Base-by-base conservation (phyloP, 2,888 invertebrate species). In the Lissocephala sabroskyi region DNA sequence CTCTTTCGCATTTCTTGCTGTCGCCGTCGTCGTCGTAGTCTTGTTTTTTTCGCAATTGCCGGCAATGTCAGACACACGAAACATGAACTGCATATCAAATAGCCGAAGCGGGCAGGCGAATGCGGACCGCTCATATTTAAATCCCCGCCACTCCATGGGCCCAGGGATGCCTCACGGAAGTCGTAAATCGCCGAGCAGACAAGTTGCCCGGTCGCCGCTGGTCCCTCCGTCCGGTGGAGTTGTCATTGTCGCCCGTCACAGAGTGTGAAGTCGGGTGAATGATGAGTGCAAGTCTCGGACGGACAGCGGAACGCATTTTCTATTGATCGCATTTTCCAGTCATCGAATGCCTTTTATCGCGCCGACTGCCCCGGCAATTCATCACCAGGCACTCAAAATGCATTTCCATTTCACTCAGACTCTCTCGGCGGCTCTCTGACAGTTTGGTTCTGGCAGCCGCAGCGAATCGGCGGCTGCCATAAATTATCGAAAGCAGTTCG, bases 101-200 rank as follows among this genome's bases (percentile, higher is more conserved):
- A 62, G 55, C 39, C 49, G 40, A n/a, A n/a, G n/a, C n/a, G n/a
- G 50, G n/a, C 14, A 41, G 7, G 33, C 45, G n/a, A n/a, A n/a
- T n/a, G n/a, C n/a, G n/a, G n/a, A n/a, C n/a, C 45, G 40, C 45
- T 43, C 62, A 52, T 68, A 67, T 76, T 68, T 57, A 76, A 68
- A 76, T 73, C 59, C 52, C 44, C 61, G 59, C 51, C 65, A 73
- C 58, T 61, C 53, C 53, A 61, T 67, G 68, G 60, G 71, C 59
- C 54, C 61, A 64, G 74, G 64, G 73, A 54, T 65, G 45, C 65
- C 55, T 64, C 77, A 64, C 68, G 68, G 68, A 68, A 68, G 68
- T 68, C 68, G 74, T 68, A 68, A 68, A 68, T 68, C 61, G 35
- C 49, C 48, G 37, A 50, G 44, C 60, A 64, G 60, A 63, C 60